Conservation (phyloP, 2,888 invertebrate genomes). For the Onthophagus sagittarius region DNA sequence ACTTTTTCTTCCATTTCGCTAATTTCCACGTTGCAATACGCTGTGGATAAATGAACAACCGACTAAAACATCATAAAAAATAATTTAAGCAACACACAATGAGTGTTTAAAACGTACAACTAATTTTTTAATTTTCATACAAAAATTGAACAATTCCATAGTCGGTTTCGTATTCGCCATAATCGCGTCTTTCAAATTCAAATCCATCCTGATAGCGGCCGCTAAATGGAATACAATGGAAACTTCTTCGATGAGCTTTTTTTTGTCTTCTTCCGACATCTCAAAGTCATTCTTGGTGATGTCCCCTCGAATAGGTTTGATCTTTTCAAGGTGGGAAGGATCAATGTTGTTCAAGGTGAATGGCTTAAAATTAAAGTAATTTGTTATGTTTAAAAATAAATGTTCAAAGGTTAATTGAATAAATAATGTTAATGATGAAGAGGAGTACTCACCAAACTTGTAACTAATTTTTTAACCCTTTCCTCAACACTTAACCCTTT, state of each 20-base stretch:
- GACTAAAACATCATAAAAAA: not conserved
- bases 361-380: not conserved
- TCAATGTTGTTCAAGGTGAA: conserved; percentile 8
- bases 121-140: conserved; percentile 3
- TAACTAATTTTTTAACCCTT: conserved; percentile 54
- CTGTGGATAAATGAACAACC: not conserved
- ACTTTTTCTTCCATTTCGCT: conserved; percentile 6
- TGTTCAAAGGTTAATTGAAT: not conserved
- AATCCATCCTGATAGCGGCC: conserved; percentile 41
- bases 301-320: conserved; percentile 52
- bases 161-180: conserved; percentile 1
- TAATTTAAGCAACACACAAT: too few species aligned
- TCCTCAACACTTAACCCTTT: conserved; percentile 58
- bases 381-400: not conserved
- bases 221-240: conserved; percentile 62
- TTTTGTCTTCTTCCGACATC: conserved; percentile 43
- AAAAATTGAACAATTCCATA: not conserved
- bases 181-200: not conserved
- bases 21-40: conserved; percentile 3
- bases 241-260: conserved; percentile 48
- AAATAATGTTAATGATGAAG: not conserved
- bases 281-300: conserved; percentile 43
- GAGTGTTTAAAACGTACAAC: not conserved
- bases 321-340: conserved; percentile 43
- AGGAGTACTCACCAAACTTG: conserved; percentile 43